Evolutionary conservation across 2,797 vertebrate genomes (phyloP), one percentile per base, ranked within the genome.

Genomic region (Centropyge bicolor): DNA sequence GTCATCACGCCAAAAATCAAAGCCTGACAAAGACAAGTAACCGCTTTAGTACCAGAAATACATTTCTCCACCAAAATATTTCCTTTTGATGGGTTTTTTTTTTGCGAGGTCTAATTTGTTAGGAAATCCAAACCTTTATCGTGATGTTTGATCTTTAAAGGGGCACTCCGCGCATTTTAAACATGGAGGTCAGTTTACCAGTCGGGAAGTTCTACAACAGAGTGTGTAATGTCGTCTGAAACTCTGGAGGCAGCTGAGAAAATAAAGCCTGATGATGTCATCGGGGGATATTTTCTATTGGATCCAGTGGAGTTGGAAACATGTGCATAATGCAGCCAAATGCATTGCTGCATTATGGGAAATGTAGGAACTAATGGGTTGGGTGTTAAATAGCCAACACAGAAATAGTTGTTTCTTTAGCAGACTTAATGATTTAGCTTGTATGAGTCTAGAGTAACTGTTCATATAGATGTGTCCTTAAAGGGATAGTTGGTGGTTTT

Each of bases 101-200:
- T 31, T 76, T 70, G 51, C 20, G 4, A 40, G 24, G 40, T 69
- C 40, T 52, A 51, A 80, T 80, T 68, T 64, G 45, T 55, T 76
- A n/a, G 62, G 59, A 88, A 82, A 86, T 60, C 51, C 35, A 46
- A 75, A 61, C 20, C 20, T 46, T 63, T 67, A 45, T 78, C 56
- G 69, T 2, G 43, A 17, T 55, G 31, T 87, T 74, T 83, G 36
- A 82, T 82, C 66, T 78, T 69, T 41, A 84, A 80, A 79, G 59
- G 52, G 56, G 13, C 46, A 19, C 35, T 69, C 20, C 60, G 7
- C 7, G 17, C 20, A 57, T 49, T 69, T 70, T 70, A 65, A 56
- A 66, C 49, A 35, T 16, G 20, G 20, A 41, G 61, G 36, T 49
- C n/a, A 66, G 45, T 41, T 69, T 65, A 27, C 5, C 66, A 56